phyloP scores from a whole-genome alignment of 2,113 vertebrate species.

The Petaurus breviceps region DNA sequence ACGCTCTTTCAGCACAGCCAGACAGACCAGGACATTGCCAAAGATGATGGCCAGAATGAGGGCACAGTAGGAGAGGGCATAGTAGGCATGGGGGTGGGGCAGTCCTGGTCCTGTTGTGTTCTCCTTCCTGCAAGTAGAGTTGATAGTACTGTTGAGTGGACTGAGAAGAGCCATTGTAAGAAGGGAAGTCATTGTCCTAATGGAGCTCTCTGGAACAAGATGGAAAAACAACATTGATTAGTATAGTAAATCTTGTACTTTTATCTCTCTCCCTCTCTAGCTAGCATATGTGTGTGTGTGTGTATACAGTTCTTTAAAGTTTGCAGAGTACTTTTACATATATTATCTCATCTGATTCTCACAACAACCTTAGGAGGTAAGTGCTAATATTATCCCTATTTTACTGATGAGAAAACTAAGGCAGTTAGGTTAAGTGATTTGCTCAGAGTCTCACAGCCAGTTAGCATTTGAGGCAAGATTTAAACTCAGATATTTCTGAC shows the following conservation, averaged over 20 bases:
- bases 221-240: background rate
- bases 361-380: background rate
- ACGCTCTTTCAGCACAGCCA: slow-evolving; percentile 92
- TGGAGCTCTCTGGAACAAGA: slow-evolving; percentile 46
- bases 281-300: no score
- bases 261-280: background rate
- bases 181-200: slow-evolving; percentile 42
- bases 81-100: slow-evolving; percentile 86
- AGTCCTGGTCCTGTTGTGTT: slow-evolving; percentile 81
- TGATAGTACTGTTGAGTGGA: slow-evolving; percentile 84
- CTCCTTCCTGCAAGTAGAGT: slow-evolving; percentile 82
- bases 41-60: slow-evolving; percentile 94
- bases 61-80: slow-evolving; percentile 90
- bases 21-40: slow-evolving; percentile 93
- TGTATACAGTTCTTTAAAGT: background rate
- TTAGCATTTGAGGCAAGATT: background rate
- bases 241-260: background rate
- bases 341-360: background rate
- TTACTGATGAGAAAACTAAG: background rate
- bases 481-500: background rate
- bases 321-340: background rate
- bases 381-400: background rate
- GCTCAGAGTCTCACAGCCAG: background rate
- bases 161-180: slow-evolving; percentile 87
- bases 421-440: background rate